phyloP scores from a whole-genome alignment of 2,113 vertebrate genomes.

The Bucco capensis region DNA sequence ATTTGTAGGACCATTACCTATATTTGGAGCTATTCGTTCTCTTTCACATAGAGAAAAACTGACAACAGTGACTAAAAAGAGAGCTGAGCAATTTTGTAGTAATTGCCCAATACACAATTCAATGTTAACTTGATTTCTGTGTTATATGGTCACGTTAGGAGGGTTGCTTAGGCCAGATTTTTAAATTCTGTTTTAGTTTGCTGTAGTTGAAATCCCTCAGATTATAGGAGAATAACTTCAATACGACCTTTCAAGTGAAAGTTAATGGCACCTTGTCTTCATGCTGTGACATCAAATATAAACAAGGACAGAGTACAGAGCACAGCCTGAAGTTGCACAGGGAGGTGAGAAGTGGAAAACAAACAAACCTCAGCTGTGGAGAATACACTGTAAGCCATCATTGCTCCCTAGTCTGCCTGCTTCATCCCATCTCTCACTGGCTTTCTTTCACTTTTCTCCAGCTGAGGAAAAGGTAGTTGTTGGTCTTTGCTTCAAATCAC shows the following conservation, averaged over 20 bases:
- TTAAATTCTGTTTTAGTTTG: slow-evolving; percentile 8
- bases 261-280: slow-evolving; percentile 22
- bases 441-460: background rate
- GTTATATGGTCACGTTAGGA: background rate
- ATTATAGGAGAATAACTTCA: slow-evolving; percentile 17
- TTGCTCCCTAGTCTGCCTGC: background rate
- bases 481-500: background rate
- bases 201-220: slow-evolving; percentile 14
- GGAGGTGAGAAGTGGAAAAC: background rate
- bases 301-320: background rate
- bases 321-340: background rate
- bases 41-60: background rate
- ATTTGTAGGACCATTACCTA: background rate
- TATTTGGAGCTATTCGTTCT: background rate
- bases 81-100: background rate
- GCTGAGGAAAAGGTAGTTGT: background rate
- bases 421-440: fast-evolving
- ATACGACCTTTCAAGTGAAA: slow-evolving; percentile 53
- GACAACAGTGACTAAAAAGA: background rate
- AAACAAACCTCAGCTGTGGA: background rate
- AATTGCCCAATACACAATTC: background rate
- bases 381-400: background rate
- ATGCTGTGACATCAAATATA: background rate
- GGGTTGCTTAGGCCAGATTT: slow-evolving; percentile 45
- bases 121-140: background rate